Evolutionary conservation across 2,888 invertebrate genomes (phyloP).

Genomic region (Yponomeuta malinellus): DNA sequence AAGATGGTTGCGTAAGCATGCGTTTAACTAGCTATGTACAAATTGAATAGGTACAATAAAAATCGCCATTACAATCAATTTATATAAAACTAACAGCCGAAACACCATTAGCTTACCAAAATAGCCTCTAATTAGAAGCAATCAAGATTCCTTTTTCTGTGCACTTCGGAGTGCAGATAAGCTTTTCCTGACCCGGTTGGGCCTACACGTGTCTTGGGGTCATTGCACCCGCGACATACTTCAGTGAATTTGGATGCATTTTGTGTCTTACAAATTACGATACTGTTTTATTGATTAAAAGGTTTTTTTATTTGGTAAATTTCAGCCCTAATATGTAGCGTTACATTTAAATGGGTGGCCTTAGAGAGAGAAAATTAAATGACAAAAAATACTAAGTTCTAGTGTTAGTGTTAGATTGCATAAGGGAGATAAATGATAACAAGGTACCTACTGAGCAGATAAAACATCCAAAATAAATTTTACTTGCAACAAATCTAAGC

Average conservation of each 20-base stretch:
- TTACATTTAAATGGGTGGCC: too few species aligned
- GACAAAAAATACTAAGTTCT: too few species aligned
- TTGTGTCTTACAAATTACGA: neutral
- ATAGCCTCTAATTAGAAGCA: conserved; percentile 6
- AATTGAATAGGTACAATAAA: neutral
- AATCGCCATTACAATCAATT: neutral
- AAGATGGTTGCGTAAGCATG: neutral
- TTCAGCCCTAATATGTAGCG: neutral
- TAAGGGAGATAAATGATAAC: too few species aligned
- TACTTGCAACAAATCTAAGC: too few species aligned
- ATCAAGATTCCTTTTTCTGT: conserved; percentile 5
- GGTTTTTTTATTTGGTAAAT: neutral
- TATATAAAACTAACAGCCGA: neutral
- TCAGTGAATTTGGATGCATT: conserved; percentile 1
- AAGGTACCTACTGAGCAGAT: too few species aligned
- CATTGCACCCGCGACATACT: conserved; percentile 5
- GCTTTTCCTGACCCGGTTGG: conserved; percentile 6
- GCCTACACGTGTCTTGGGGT: conserved; percentile 11
- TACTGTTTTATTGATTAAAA: neutral
- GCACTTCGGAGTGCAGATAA: conserved; percentile 2
- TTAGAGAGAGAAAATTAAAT: too few species aligned
- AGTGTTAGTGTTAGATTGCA: too few species aligned
- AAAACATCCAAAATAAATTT: too few species aligned
- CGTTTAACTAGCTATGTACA: neutral
- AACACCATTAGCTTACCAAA: neutral